Conservation (phyloP, 1,140 invertebrate genomes). For the Drosophila sturtevanti region DNA sequence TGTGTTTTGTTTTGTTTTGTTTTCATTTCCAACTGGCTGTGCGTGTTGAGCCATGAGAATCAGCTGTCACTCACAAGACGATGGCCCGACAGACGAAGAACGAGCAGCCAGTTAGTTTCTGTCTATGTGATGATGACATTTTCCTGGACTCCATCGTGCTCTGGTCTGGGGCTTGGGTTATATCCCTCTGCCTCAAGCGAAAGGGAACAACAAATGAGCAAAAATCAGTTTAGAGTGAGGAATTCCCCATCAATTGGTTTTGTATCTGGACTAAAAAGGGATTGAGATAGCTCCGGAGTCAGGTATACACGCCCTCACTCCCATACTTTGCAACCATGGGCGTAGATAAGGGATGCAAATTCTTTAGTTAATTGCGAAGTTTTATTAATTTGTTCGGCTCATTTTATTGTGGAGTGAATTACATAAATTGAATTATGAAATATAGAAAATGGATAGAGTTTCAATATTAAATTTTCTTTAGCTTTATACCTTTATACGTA, state of each 20-base stretch:
- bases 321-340: neutral
- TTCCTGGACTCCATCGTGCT: neutral
- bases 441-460: too few relatives aligned
- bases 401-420: too few relatives aligned
- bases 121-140: constrained; percentile 13
- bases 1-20: constrained; percentile 1
- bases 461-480: too few relatives aligned
- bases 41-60: constrained; percentile 8
- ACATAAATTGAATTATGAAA: too few relatives aligned
- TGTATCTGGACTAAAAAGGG: neutral
- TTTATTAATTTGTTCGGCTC: too few relatives aligned
- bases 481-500: too few relatives aligned
- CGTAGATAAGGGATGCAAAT: neutral
- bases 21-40: constrained; percentile 4
- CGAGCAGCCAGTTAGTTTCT: neutral
- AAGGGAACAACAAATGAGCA: constrained; percentile 6
- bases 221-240: constrained; percentile 4
- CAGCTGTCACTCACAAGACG: constrained; percentile 2
- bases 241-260: constrained; percentile 15
- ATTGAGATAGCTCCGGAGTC: neutral
- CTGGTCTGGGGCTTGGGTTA: too few relatives aligned
- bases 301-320: neutral
- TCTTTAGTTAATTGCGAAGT: neutral
- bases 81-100: neutral
- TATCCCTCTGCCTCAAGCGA: neutral